These are phyloP conservation scores for Eonycteris spelaea DNA, from an alignment of 2,113 vertebrate genomes.

Conservation along the genomic window DNA sequence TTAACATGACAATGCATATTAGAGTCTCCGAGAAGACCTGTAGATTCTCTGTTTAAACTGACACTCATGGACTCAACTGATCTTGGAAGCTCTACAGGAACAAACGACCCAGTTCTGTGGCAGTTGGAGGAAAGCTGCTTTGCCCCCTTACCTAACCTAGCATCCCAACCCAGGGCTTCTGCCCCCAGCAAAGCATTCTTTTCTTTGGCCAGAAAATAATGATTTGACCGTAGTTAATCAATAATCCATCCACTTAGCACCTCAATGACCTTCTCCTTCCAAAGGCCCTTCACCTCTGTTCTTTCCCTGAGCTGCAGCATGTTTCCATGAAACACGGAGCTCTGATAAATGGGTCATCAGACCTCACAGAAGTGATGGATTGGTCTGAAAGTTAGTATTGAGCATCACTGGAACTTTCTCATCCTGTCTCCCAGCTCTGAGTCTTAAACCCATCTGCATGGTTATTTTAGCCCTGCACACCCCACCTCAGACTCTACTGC, in stretches of 20 bases:
- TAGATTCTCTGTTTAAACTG: neutral
- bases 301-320: neutral
- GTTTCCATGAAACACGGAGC: neutral
- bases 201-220: neutral
- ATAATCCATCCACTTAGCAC: neutral
- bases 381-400: neutral
- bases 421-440: neutral
- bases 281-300: accelerated
- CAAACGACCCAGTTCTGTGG: neutral
- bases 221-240: neutral
- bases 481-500: accelerated
- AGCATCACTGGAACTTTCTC: neutral
- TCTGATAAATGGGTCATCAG: neutral
- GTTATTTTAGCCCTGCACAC: neutral
- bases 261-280: neutral
- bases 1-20: neutral
- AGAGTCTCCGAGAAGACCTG: neutral
- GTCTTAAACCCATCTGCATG: neutral
- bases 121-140: neutral
- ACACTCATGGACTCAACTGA: neutral
- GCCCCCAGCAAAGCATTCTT: neutral
- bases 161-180: neutral
- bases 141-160: neutral
- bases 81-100: neutral
- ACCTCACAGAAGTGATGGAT: neutral